Conservation (phyloP, 2,113 vertebrate species). For the Helogale parvula region DNA sequence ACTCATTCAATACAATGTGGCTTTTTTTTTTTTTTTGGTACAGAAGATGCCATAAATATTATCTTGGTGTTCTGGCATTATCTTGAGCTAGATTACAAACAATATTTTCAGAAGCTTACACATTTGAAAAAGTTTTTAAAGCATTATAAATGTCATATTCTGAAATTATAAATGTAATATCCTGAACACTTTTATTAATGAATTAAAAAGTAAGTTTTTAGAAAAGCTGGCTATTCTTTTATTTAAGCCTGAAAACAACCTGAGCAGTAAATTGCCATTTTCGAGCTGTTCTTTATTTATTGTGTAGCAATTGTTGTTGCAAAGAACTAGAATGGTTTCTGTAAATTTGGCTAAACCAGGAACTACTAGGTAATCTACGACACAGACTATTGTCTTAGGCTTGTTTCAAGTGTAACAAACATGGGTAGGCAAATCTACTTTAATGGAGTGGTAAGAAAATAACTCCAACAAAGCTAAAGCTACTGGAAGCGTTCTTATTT, state of each 20-base stretch:
- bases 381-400: background rate
- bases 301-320: background rate
- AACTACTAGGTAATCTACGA: background rate
- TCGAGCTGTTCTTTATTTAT: background rate
- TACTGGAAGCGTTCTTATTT: background rate
- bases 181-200: background rate
- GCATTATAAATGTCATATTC: background rate
- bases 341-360: background rate
- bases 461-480: background rate
- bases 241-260: constrained; percentile 7
- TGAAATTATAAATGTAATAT: background rate
- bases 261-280: background rate
- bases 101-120: background rate
- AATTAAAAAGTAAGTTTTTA: constrained; percentile 7
- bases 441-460: background rate
- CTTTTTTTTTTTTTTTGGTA: constrained; percentile 23
- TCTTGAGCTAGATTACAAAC: background rate
- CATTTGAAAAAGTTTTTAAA: constrained; percentile 2
- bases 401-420: background rate
- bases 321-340: background rate
- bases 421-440: background rate
- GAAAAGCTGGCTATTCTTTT: background rate
- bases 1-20: background rate
- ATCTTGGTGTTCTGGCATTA: background rate
- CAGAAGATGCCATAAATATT: background rate